Evolutionary conservation across 2,888 invertebrate species (phyloP).

Genomic region (Mythimna impura): DNA sequence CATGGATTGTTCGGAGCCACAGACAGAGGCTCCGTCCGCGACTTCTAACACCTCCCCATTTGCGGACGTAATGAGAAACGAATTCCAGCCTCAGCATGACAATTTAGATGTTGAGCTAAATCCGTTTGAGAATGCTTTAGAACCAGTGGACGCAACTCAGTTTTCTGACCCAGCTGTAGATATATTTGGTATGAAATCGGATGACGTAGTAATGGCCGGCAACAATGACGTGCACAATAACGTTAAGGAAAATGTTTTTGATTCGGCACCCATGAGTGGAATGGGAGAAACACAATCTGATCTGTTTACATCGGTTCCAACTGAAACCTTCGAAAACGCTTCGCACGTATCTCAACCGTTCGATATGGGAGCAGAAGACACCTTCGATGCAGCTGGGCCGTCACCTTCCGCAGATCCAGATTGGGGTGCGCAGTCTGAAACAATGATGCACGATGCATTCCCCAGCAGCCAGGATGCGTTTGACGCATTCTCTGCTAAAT

Average conservation of each 20-base stretch:
- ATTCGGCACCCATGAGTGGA: slow-evolving; percentile 43
- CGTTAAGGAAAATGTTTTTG: slow-evolving; percentile 59
- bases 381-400: slow-evolving; percentile 57
- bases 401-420: slow-evolving; percentile 70
- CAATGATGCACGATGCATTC: slow-evolving; percentile 78
- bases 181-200: slow-evolving; percentile 72
- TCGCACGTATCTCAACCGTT: slow-evolving; percentile 39
- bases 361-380: slow-evolving; percentile 50
- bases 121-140: slow-evolving; percentile 78
- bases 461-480: slow-evolving; percentile 90
- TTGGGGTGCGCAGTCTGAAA: slow-evolving; percentile 75
- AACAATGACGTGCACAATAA: slow-evolving; percentile 62
- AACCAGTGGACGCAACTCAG: slow-evolving; percentile 57
- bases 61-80: slow-evolving; percentile 71
- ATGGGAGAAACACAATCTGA: slow-evolving; percentile 60
- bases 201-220: slow-evolving; percentile 68
- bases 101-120: slow-evolving; percentile 76
- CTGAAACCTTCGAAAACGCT: slow-evolving; percentile 58
- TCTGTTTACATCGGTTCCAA: slow-evolving; percentile 64
- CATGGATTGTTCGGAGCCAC: slow-evolving; percentile 84
- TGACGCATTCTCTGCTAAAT: slow-evolving; percentile 97
- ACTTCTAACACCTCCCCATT: slow-evolving; percentile 80
- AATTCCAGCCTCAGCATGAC: slow-evolving; percentile 59
- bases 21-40: slow-evolving; percentile 61
- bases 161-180: slow-evolving; percentile 65